These are phyloP conservation scores for Calosoma granatense DNA, from an alignment of 1,140 invertebrate species.

Conservation along the genomic window DNA sequence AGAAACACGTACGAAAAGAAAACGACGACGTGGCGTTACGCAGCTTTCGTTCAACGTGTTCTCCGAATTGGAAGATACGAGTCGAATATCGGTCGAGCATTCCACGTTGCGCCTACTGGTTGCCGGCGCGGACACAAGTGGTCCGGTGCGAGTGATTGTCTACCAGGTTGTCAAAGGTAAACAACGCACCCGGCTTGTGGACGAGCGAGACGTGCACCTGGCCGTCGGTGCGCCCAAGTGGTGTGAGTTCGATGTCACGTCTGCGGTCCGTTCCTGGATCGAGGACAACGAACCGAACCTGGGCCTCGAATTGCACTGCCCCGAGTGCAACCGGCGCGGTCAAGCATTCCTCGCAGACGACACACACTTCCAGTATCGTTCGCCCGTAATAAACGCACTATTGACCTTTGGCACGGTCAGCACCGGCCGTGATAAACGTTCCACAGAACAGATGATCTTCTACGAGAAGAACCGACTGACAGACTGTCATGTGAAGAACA, in stretches of 20 bases:
- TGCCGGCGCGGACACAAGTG: slow-evolving; percentile 17
- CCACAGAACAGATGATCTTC: slow-evolving; percentile 29
- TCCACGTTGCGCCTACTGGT: slow-evolving; percentile 26
- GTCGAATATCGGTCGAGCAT: slow-evolving; percentile 20
- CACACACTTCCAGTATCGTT: slow-evolving; percentile 39
- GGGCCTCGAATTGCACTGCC: slow-evolving; percentile 41
- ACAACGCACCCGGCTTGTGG: slow-evolving; percentile 21
- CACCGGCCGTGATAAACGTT: slow-evolving; percentile 20
- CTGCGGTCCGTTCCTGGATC: slow-evolving; percentile 39
- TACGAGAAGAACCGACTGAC: slow-evolving; percentile 34
- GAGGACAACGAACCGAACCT: slow-evolving; percentile 33
- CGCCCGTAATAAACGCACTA: slow-evolving; percentile 17
- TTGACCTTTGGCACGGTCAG: neutral
- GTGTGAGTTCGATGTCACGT: slow-evolving; percentile 46
- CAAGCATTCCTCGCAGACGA: slow-evolving; percentile 30
- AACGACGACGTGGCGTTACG: neutral
- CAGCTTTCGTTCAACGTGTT: neutral
- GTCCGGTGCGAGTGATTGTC: slow-evolving; percentile 21
- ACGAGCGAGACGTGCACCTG: slow-evolving; percentile 24
- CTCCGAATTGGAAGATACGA: neutral
- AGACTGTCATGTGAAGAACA: slow-evolving; percentile 39
- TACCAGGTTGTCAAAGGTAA: slow-evolving; percentile 24
- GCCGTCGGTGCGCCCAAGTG: slow-evolving; percentile 31
- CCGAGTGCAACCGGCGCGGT: slow-evolving; percentile 28
- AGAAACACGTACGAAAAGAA: neutral